Base-by-base conservation (phyloP, 2,797 vertebrate genomes). In the Hippoglossus hippoglossus region DNA sequence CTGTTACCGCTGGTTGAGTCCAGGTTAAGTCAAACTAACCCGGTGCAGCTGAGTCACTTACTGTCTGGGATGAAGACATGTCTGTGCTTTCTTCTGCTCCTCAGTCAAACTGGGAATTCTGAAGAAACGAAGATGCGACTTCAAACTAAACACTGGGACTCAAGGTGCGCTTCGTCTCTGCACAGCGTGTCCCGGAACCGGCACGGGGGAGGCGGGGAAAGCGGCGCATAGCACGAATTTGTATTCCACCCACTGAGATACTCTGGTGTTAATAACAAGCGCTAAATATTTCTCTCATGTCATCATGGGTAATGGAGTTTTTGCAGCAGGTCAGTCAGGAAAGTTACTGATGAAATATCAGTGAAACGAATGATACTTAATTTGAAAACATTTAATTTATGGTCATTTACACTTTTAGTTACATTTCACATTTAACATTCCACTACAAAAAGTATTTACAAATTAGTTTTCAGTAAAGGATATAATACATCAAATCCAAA, bases 21-120 rank as follows among this genome's bases (percentile, higher is more conserved):
- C 36, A 39, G 36, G 36, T 39, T 13, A 3, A 1, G 36, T 39
- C 11, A 4, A 39, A 13, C 36, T 13, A 13, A 26, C 34, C 3
- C 2, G 12, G 1, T 2, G 3, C 2, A 15, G 61, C 2, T n/a
- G 2, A 24, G 9, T 0, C 54, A 87, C 91, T 87, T 79, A 94
- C 93, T 62, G 79, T 49, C 25, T 80, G 70, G 10, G 78, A 5
- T 34, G 89, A 85, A 67, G 93, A 87, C 93, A 94, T 94, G 15
- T 80, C 70, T 79, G 7, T 55, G 22, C 15, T 19, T 64, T 51
- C 0, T 16, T 57, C 0, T 47, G 22, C 59, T 71, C 16, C 24
- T 24, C 60, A 46, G 26, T 49, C 19, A 59, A 41, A 63, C n/a
- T 2, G 46, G 0, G 1, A 22, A 63, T 16, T 50, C 52, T 1